These are phyloP conservation scores for Tauraco hartlaubi DNA, from an alignment of 2,797 vertebrate genomes.

Conservation along the genomic window DNA sequence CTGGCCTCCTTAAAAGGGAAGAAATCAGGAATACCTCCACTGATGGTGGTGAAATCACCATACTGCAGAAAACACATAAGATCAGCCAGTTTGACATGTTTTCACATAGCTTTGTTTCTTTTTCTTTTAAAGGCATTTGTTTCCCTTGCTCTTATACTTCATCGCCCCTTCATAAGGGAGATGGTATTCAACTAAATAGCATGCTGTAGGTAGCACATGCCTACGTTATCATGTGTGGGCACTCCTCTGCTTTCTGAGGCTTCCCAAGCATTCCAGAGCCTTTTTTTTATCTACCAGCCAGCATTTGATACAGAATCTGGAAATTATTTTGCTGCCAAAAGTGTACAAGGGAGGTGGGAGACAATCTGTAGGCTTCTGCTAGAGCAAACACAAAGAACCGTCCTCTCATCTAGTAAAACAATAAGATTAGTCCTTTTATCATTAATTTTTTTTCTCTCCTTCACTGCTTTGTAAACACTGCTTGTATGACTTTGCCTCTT, in stretches of 20 bases:
- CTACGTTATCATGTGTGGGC: neutral
- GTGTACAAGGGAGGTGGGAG: constrained; percentile 28
- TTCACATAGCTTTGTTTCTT: neutral
- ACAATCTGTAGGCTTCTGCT: constrained; percentile 64
- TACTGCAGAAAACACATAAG: neutral
- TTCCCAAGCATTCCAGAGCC: constrained; percentile 54
- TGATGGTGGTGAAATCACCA: neutral
- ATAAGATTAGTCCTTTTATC: constrained; percentile 83
- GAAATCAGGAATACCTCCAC: neutral
- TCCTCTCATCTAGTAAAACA: constrained; percentile 80
- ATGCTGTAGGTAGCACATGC: neutral
- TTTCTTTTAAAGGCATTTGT: neutral
- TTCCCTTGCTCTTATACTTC: neutral
- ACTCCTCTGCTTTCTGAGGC: constrained; percentile 28
- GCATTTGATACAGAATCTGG: constrained; percentile 65
- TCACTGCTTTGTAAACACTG: constrained; percentile 79
- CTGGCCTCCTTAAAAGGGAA: neutral
- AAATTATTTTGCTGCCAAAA: constrained; percentile 77
- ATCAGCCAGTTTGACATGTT: neutral
- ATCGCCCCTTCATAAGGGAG: neutral
- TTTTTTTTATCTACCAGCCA: constrained; percentile 30
- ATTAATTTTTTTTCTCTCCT: constrained; percentile 77
- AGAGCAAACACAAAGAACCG: constrained; percentile 75
- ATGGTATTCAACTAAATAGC: constrained; percentile 2
- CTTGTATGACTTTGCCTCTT: constrained; percentile 81